Evolutionary conservation across 1,140 invertebrate species (phyloP).

Genomic region (Drosophila repleta): DNA sequence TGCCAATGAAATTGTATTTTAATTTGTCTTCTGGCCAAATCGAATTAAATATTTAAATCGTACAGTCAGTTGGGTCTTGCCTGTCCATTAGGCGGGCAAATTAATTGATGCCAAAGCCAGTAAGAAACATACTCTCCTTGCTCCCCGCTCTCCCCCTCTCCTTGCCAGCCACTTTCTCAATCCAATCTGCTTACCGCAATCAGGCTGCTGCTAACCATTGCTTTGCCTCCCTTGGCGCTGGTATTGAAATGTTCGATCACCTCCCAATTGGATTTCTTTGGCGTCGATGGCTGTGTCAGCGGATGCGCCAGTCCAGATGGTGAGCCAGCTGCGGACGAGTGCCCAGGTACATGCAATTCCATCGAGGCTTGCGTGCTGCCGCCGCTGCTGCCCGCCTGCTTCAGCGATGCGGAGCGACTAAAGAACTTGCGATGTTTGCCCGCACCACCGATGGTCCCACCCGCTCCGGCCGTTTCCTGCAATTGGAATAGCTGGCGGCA

Average conservation of each 20-base stretch:
- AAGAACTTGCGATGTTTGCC: constrained; percentile 73
- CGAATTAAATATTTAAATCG: constrained; percentile 79
- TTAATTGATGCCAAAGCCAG: constrained; percentile 69
- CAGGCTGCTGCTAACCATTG: constrained; percentile 85
- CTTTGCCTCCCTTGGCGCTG: constrained; percentile 84
- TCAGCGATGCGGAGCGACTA: constrained; percentile 82
- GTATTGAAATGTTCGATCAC: constrained; percentile 92
- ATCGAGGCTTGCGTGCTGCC: constrained; percentile 66
- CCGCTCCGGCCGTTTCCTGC: constrained; percentile 15
- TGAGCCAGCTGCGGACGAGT: constrained; percentile 53
- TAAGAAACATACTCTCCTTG: neutral
- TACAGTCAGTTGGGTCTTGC: constrained; percentile 22
- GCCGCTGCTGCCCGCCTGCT: constrained; percentile 63
- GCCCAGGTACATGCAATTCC: constrained; percentile 79
- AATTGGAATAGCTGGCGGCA: constrained; percentile 1
- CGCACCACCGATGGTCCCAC: neutral
- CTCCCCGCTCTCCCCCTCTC: neutral
- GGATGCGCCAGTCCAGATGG: constrained; percentile 52
- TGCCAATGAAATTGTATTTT: constrained; percentile 61
- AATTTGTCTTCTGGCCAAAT: constrained; percentile 69
- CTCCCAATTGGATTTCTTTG: constrained; percentile 93
- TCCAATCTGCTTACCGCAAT: constrained; percentile 84
- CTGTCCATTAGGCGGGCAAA: constrained; percentile 70
- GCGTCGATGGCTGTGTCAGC: constrained; percentile 86
- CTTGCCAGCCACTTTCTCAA: neutral